These are phyloP conservation scores for human (Homo sapiens) DNA, from an alignment of 2,113 vertebrate genomes.

Conservation along the genomic window GRCh38 chr4:80285001-80285500, in stretches of 20 bases:
- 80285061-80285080: background rate
- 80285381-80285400: background rate
- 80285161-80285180: background rate
- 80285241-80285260: background rate
- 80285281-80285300: background rate
- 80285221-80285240: background rate
- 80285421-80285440: too few species aligned
- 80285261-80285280: background rate
- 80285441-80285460: background rate
- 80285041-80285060: background rate
- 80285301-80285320: background rate
- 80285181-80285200: accelerated
- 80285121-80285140: background rate
- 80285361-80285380: background rate
- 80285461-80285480: background rate
- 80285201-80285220: background rate
- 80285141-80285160: background rate
- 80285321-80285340: background rate
- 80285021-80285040: background rate
- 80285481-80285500: background rate
- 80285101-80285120: background rate
- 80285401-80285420: background rate
- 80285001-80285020: background rate
- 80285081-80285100: background rate
- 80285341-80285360: background rate